Base-by-base conservation (phyloP, 2,797 vertebrate genomes). In the Ptychadena robeensis region DNA sequence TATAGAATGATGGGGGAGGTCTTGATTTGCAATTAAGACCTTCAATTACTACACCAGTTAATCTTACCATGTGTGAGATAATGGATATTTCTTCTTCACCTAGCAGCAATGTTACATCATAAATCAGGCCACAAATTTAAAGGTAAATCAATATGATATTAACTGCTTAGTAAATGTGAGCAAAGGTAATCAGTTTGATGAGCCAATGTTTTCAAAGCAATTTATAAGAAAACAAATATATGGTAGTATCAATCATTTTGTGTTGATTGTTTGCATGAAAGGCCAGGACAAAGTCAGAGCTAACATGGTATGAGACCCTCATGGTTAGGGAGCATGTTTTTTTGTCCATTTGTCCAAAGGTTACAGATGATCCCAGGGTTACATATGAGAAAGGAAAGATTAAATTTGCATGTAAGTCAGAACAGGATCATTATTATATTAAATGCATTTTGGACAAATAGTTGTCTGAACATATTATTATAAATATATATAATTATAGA, bases 101-200 rank as follows among this genome's bases (percentile, higher is more conserved):
- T 73, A 28, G 48, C 28, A 30, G 69, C 3, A 53, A 30, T 28
- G 35, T 18, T 31, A 8, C 9, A 66, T 35, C 34, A 44, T 76
- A 66, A 61, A 76, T 44, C 73, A 76, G 61, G 37, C 14, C 37
- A 76, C 38, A 63, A 76, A 76, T 64, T 76, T 66, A 68, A n/a
- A 34, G 28, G 65, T 25, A 79, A 53, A 48, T 78, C 64, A 78
- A 76, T 65, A 76, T 9, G 35, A 18, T 76, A 76, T 64, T 64
- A 30, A 30, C n/a, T 30, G 9, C 57, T 75, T 9, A 4, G 34
- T 61, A 22, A 64, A 40, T 14, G 15, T 12, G 7, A 76, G 59
- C 32, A 74, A 37, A 38, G 63, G 38, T 61, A 74, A 61, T 73
- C 35, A 37, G 35, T 25, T 37, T 63, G 31, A 65, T 53, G 44